These are phyloP conservation scores for Patella depressa DNA, from an alignment of 2,888 invertebrate genomes.

Conservation along the genomic window DNA sequence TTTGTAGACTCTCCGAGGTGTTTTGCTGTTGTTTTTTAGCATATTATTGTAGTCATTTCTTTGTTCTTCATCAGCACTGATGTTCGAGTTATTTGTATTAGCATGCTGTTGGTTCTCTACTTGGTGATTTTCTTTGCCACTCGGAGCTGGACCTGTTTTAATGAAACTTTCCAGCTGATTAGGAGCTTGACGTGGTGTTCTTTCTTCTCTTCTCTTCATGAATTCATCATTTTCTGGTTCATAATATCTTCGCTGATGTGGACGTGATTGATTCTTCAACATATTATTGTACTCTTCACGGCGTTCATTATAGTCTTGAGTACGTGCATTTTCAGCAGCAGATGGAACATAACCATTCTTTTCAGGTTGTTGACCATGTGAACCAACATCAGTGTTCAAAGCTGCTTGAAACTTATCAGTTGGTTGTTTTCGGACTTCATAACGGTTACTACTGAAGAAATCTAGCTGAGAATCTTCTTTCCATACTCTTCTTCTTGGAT, in stretches of 20 bases:
- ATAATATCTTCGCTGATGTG: neutral
- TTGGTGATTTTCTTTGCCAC: neutral
- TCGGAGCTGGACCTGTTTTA: conserved; percentile 1
- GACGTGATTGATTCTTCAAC: neutral
- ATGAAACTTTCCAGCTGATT: neutral
- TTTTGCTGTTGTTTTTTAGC: neutral
- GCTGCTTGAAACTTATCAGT: neutral
- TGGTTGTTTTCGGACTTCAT: neutral
- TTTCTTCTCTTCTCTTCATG: neutral
- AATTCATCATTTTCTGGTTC: neutral
- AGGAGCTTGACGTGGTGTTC: neutral
- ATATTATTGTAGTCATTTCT: neutral
- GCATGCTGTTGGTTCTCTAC: neutral
- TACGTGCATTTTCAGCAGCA: neutral
- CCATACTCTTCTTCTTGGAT: neutral
- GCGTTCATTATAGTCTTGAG: neutral
- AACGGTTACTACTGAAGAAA: conserved; percentile 9
- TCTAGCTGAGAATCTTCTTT: neutral
- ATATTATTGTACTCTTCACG: neutral
- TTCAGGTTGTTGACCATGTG: neutral
- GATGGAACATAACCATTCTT: neutral
- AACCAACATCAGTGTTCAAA: neutral
- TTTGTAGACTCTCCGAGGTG: neutral
- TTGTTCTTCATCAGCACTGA: neutral
- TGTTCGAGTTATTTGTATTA: neutral